Percentiles rank a stretch among this genome's conserved stretches.
Evolutionary conservation across 2,797 vertebrate species (phyloP).

Genomic region (Chaetodon trifasciatus): DNA sequence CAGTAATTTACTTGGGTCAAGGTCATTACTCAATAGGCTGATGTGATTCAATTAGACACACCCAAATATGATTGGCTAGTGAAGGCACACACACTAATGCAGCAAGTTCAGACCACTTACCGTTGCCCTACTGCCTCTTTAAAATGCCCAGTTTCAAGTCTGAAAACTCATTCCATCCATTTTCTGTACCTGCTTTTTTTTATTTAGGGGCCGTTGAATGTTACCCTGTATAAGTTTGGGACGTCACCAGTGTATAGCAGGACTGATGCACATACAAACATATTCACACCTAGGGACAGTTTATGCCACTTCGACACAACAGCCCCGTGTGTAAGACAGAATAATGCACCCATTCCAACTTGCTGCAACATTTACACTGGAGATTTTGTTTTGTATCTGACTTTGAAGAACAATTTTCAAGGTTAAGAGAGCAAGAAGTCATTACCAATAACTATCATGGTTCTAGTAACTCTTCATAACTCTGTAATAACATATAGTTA

Average conservation of each 20-base stretch:
- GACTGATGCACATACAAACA: background rate
- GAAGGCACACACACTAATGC: background rate
- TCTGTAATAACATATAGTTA: background rate
- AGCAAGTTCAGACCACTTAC: background rate
- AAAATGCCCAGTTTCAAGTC: slow-evolving; percentile 3
- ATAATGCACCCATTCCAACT: background rate
- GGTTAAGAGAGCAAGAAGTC: background rate
- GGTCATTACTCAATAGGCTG: slow-evolving; percentile 12
- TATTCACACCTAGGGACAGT: background rate
- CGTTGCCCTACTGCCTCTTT: slow-evolving; percentile 9
- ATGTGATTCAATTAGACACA: slow-evolving; percentile 13
- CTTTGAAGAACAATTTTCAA: background rate
- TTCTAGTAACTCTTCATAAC: background rate
- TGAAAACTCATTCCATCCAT: background rate
- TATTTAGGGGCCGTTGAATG: background rate
- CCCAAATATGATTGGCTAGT: background rate
- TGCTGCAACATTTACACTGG: background rate
- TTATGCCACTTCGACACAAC: background rate
- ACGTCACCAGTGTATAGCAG: background rate
- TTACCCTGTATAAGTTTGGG: background rate
- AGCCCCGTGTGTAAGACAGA: background rate
- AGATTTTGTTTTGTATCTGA: background rate
- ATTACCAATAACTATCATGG: background rate
- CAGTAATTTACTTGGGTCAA: slow-evolving; percentile 19
- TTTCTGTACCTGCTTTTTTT: slow-evolving; percentile 14